Evolutionary conservation across 2,113 vertebrate species (phyloP).

Genomic region (Irena cyanogastra): DNA sequence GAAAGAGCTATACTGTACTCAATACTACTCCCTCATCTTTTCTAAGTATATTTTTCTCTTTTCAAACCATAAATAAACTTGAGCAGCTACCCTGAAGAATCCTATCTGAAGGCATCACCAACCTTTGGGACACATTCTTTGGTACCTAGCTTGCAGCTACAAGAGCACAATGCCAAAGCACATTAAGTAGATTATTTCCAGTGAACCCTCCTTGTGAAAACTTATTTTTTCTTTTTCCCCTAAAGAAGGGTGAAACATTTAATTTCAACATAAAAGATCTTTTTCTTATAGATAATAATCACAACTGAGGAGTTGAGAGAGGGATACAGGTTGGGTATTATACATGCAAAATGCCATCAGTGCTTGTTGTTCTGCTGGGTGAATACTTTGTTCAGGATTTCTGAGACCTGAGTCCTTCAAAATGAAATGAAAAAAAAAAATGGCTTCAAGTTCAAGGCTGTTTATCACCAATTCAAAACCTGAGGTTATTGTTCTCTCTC

Average conservation of each 20-base stretch:
- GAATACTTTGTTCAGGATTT: not conserved
- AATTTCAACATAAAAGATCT: not conserved
- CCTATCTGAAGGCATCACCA: not conserved
- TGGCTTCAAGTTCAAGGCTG: not conserved
- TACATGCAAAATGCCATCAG: not conserved
- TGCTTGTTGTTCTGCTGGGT: not conserved
- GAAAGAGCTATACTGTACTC: not conserved
- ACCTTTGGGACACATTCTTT: not conserved
- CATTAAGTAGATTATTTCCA: not conserved
- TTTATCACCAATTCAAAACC: not conserved
- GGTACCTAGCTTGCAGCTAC: not conserved
- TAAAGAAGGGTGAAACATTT: not conserved
- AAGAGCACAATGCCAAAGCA: not conserved
- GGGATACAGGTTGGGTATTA: not conserved
- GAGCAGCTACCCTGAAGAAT: not conserved
- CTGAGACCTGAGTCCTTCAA: not conserved
- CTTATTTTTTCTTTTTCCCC: no score
- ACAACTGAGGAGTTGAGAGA: not conserved
- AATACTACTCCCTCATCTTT: not conserved
- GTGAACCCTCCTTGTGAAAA: not conserved
- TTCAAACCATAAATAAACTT: not conserved
- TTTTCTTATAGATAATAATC: not conserved
- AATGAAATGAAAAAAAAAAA: not conserved
- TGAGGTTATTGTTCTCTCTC: not conserved
- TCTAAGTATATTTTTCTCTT: not conserved